These are phyloP conservation scores for Calycopis cecrops DNA, from an alignment of 1,140 invertebrate species.

Conservation along the genomic window DNA sequence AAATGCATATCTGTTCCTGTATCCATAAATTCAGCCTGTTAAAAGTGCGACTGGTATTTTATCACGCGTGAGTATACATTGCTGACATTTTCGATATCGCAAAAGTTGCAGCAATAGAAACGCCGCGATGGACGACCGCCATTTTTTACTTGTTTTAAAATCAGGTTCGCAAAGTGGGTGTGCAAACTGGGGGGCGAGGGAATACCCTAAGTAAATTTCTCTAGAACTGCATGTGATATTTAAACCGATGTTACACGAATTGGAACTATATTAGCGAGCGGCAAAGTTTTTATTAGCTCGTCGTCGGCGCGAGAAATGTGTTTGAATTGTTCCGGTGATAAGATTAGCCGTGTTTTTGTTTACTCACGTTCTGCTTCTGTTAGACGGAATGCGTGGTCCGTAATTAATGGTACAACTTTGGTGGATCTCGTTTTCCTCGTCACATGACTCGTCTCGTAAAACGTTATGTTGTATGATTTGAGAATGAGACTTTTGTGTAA, in stretches of 20 bases:
- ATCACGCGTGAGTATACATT: constrained; percentile 21
- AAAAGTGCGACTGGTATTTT: not conserved
- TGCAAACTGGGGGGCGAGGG: constrained; percentile 48
- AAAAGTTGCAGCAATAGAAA: not conserved
- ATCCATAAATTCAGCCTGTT: constrained; percentile 18
- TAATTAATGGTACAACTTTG: constrained; percentile 19
- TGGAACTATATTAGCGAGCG: constrained; percentile 31
- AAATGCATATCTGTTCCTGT: constrained; percentile 24
- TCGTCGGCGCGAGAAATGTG: constrained; percentile 24
- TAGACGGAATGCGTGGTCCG: constrained; percentile 10
- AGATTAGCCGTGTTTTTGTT: constrained; percentile 37
- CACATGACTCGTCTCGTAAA: not conserved
- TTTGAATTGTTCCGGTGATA: constrained; percentile 33
- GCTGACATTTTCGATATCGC: not conserved
- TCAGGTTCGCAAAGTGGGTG: constrained; percentile 19
- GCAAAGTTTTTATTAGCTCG: constrained; percentile 29
- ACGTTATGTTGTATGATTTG: too few species aligned
- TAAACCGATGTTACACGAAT: constrained; percentile 34
- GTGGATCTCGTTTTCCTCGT: constrained; percentile 14
- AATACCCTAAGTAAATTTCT: constrained; percentile 58
- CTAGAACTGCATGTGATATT: constrained; percentile 48
- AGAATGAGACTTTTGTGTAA: not conserved
- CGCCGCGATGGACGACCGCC: constrained; percentile 25
- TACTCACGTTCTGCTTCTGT: constrained; percentile 27
- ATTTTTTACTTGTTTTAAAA: not conserved